These are phyloP conservation scores for Sminthopsis crassicaudata DNA, from an alignment of 2,113 vertebrate species.

Conservation along the genomic window DNA sequence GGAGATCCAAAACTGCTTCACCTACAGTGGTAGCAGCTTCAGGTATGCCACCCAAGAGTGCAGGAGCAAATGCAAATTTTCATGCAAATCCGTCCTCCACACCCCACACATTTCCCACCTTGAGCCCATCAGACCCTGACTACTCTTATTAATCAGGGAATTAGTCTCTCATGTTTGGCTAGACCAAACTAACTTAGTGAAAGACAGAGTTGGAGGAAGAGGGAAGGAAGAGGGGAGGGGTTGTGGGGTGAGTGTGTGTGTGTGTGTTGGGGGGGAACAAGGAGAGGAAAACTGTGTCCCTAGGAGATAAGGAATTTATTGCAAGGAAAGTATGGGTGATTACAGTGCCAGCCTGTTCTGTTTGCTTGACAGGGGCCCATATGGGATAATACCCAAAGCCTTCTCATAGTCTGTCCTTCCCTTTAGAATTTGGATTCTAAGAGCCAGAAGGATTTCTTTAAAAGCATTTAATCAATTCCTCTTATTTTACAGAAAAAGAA, in stretches of 20 bases:
- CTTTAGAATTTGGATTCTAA: conserved; percentile 36
- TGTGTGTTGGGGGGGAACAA: background rate
- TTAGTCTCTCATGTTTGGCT: background rate
- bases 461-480: background rate
- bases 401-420: background rate
- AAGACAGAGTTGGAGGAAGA: conserved; percentile 14
- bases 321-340: background rate
- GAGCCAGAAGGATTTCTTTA: background rate
- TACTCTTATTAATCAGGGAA: background rate
- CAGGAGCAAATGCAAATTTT: background rate
- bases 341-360: background rate
- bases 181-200: conserved; percentile 1
- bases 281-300: conserved; percentile 51
- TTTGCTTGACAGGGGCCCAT: background rate
- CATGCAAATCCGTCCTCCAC: background rate
- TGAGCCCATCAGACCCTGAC: background rate
- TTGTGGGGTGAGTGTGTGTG: background rate
- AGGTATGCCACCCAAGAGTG: background rate
- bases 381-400: background rate
- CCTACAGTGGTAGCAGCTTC: background rate
- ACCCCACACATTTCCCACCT: background rate
- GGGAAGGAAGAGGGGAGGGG: conserved; percentile 24
- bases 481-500: background rate
- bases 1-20: background rate
- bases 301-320: conserved; percentile 62